A percentile compares a stretch with the other conserved stretches of the same genome.
phyloP scores from a whole-genome alignment of 2,113 vertebrate species.

The Ramphastos sulfuratus region DNA sequence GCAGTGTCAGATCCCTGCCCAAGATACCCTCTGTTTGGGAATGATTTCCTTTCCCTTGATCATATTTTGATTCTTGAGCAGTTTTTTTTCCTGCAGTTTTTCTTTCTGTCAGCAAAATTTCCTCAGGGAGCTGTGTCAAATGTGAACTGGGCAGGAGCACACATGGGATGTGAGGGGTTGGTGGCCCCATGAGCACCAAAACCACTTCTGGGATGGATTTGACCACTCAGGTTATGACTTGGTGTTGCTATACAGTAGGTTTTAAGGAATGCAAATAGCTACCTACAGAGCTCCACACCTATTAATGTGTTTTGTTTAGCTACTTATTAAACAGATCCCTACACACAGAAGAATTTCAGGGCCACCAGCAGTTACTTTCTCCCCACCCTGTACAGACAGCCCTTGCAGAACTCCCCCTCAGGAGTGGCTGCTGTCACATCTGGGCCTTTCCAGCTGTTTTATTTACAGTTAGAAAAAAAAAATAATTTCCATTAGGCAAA shows the following conservation, averaged over 20 bases:
- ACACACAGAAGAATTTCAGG: not conserved
- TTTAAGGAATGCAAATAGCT: not conserved
- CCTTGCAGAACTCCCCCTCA: not conserved
- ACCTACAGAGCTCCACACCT: not conserved
- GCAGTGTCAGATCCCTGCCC: not conserved
- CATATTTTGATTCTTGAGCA: not conserved
- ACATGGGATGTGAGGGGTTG: rapidly evolving
- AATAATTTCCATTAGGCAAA: not conserved
- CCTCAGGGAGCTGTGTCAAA: not conserved
- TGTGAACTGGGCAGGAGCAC: rapidly evolving
- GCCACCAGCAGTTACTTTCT: not conserved
- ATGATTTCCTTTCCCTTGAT: slow-evolving; percentile 31
- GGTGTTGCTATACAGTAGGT: too few species aligned
- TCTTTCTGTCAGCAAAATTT: not conserved
- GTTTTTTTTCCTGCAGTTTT: not conserved
- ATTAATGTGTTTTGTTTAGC: too few species aligned
- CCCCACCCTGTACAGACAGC: not conserved
- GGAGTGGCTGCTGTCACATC: not conserved
- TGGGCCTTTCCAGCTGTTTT: not conserved
- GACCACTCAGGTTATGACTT: not conserved
- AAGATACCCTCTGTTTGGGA: not conserved
- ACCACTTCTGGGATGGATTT: not conserved
- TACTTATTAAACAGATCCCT: not conserved
- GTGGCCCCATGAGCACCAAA: not conserved
- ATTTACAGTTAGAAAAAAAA: not conserved